Conservation (phyloP, 1,140 invertebrate genomes). For the Pachyrhynchus sulphureomaculatus region DNA sequence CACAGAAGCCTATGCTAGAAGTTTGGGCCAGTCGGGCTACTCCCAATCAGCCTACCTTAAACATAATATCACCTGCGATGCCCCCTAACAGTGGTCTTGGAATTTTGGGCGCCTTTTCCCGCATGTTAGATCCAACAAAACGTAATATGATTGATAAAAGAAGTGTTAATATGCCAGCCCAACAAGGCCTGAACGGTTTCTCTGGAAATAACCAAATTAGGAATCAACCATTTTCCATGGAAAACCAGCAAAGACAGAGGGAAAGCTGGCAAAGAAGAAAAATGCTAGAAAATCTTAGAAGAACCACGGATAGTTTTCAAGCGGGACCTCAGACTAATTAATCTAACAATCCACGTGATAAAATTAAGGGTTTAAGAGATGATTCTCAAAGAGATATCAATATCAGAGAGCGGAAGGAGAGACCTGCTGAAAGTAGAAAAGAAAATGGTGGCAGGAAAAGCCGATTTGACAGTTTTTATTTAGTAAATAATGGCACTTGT, state of each 20-base stretch:
- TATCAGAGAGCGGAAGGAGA: background rate
- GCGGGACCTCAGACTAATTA: no score
- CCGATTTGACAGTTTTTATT: no score
- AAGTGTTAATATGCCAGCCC: constrained; percentile 12
- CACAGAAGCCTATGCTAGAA: constrained; percentile 11
- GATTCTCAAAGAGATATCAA: no score
- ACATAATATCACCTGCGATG: constrained; percentile 8
- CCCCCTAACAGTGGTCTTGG: background rate
- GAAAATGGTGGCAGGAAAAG: background rate
- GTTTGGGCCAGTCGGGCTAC: constrained; percentile 36
- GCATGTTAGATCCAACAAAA: constrained; percentile 17
- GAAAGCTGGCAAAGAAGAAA: constrained; percentile 18
- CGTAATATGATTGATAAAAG: background rate
- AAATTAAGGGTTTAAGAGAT: no score
- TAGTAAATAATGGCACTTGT: no score
- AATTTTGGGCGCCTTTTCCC: background rate
- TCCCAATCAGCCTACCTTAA: background rate
- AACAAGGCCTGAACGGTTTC: constrained; percentile 21
- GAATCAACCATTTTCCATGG: background rate
- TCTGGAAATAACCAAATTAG: background rate
- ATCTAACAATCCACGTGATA: no score
- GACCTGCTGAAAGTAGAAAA: background rate
- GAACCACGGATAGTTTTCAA: background rate
- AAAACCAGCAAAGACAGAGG: background rate
- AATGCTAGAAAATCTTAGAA: no score